Evolutionary conservation across 2,888 invertebrate species (phyloP), one percentile per base, ranked within the genome.

Genomic region (Octonoba sinensis): DNA sequence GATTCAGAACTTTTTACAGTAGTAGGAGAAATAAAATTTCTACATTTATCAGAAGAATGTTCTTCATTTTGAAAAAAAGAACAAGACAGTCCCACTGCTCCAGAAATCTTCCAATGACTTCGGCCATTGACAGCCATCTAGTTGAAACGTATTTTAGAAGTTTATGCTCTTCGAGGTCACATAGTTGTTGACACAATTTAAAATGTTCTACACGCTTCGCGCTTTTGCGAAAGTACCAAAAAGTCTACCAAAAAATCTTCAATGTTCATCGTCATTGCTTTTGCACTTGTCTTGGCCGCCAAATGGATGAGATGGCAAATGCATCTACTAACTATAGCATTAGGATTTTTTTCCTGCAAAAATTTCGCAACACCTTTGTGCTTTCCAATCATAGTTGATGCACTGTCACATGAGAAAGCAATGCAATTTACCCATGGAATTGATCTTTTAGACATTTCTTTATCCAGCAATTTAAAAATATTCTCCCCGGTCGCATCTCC

Each of bases 41-140:
- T n/a, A n/a, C n/a, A n/a, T n/a, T n/a, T n/a, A n/a, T n/a, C n/a
- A n/a, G n/a, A n/a, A n/a, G n/a, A n/a, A n/a, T n/a, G n/a, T n/a
- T n/a, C n/a, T n/a, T n/a, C n/a, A n/a, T n/a, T n/a, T n/a, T n/a
- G n/a, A n/a, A n/a, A n/a, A n/a, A n/a, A n/a, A n/a, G n/a, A n/a
- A n/a, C n/a, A n/a, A n/a, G n/a, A 54, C 11, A 54, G 11, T 60
- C 60, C 60, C 60, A 60, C 20, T 60, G 60, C 8, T 60, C 60
- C 6, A 60, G 18, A 24, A 60, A 12, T 18, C 24, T 13, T 12
- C 36, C 20, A 11, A 60, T 24, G 1, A 11, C 12, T 18, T 4
- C 8, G 3, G 11, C 13, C 22, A 57, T 11, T 3, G 57, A 60
- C 1, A 60, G 60, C 36, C 60, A 60, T 60, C 18, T 12, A 4